Evolutionary conservation across 2,888 invertebrate genomes (phyloP).

Genomic region (Drosophila imparisetae): DNA sequence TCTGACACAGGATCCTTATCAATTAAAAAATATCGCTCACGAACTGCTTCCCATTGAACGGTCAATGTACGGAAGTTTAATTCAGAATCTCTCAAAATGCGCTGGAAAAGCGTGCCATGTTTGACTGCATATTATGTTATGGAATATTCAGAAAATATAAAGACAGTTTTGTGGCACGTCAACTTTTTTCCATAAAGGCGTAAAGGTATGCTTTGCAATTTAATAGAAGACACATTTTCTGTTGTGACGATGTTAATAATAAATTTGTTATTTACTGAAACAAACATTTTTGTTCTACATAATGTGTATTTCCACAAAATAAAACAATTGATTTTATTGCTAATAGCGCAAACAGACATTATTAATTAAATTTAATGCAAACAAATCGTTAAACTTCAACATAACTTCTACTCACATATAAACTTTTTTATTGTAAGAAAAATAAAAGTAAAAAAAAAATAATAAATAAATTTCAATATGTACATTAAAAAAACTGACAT

Average conservation of each 20-base stretch:
- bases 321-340: background rate
- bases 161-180: background rate
- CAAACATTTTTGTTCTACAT: background rate
- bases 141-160: background rate
- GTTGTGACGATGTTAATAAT: background rate
- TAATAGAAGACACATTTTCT: background rate
- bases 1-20: slow-evolving; percentile 89
- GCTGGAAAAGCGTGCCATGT: slow-evolving; percentile 72
- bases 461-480: background rate
- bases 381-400: background rate
- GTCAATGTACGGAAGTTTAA: slow-evolving; percentile 85
- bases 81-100: slow-evolving; percentile 81
- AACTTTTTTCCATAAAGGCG: background rate
- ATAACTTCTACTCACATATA: background rate
- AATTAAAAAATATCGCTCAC: slow-evolving; percentile 88
- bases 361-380: background rate
- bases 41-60: slow-evolving; percentile 86
- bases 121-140: slow-evolving; percentile 20
- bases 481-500: background rate
- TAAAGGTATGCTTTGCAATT: background rate
- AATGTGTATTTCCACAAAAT: background rate
- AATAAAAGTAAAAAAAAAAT: background rate
- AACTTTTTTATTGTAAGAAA: background rate
- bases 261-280: background rate
- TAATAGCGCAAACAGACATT: background rate